Evolutionary conservation across 1,140 invertebrate species (phyloP), one percentile per base, ranked within the genome.

Genomic region (Tachypleus tridentatus): DNA sequence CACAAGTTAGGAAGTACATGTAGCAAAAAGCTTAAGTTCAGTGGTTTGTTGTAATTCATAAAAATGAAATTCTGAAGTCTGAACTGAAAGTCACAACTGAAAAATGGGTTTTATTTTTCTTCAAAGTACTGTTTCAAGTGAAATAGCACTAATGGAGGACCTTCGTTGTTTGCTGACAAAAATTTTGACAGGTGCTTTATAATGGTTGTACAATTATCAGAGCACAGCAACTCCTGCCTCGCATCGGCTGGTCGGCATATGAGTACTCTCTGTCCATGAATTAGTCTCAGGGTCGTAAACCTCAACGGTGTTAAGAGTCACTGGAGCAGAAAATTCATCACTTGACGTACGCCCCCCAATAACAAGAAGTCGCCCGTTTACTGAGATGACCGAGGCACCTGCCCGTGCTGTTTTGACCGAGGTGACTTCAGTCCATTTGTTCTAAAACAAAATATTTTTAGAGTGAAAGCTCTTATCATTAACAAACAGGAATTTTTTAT

Each of bases 331-430:
- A 52, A 62, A 70, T 59, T 73, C 67, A 49, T 70, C 65, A 3
- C 61, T 59, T 47, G 68, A 68, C n/a, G 68, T 67, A 7, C 70
- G 68, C 8, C 90, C 90, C 4, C 91, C 91, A 70, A 89, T 87
- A 8, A 90, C 86, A 72, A 91, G 92, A 3, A 94, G 80, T 60
- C 84, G 81, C 6, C 87, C 87, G 74, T 91, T 86, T 7, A 89
- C 84, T 57, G 90, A 87, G 50, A 87, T 87, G 53, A 91, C 89
- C 59, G 89, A 88, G 49, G 89, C 89, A 74, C 87, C 89, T 47
- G 88, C 88, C 70, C 91, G 81, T 63, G 83, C 85, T 49, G 86
- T 82, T 49, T 82, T 83, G 82, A 94, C 84, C 6, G 84, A 80
- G 51, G 86, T 80, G 51, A 93, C 83, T 50, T 82, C 83, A 61